Evolutionary conservation across 2,797 vertebrate genomes (phyloP).

Genomic region (Serranus cabrilla): DNA sequence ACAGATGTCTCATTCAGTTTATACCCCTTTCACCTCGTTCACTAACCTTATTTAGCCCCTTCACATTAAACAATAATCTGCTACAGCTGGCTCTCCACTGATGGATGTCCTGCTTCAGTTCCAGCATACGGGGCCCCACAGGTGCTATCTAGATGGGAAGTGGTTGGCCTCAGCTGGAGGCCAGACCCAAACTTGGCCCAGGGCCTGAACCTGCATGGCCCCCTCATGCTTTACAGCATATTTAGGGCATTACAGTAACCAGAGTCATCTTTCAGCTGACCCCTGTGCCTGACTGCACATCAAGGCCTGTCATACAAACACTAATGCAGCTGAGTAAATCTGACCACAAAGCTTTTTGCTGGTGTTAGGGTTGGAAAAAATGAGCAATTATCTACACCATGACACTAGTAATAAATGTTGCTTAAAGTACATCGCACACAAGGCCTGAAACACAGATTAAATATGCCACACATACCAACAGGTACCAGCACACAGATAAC

Average conservation of each 20-base stretch:
- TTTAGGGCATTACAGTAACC: slow-evolving; percentile 61
- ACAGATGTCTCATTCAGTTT: neutral
- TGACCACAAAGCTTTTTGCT: slow-evolving; percentile 44
- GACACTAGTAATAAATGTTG: no score
- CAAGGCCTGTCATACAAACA: slow-evolving; percentile 46
- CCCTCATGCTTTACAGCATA: slow-evolving; percentile 62
- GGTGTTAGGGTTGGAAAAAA: no score
- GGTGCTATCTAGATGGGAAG: slow-evolving; percentile 32
- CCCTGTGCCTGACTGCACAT: slow-evolving; percentile 20
- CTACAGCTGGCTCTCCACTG: slow-evolving; percentile 64
- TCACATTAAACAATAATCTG: slow-evolving; percentile 54
- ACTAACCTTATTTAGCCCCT: slow-evolving; percentile 38
- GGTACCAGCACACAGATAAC: no score
- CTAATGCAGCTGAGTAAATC: slow-evolving; percentile 44
- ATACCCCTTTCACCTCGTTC: slow-evolving; percentile 6
- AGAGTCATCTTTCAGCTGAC: slow-evolving; percentile 72
- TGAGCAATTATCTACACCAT: no score
- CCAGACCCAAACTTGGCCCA: slow-evolving; percentile 17
- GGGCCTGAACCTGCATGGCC: slow-evolving; percentile 17
- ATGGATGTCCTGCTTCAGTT: slow-evolving; percentile 61
- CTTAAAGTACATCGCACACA: no score
- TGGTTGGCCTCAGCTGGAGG: neutral
- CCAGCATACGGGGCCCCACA: slow-evolving; percentile 10
- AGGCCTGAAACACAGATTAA: no score
- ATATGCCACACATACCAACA: no score